Percentiles rank a stretch among this genome's conserved stretches.
Evolutionary conservation across 2,888 invertebrate genomes (phyloP).

Genomic region (Allacma fusca): DNA sequence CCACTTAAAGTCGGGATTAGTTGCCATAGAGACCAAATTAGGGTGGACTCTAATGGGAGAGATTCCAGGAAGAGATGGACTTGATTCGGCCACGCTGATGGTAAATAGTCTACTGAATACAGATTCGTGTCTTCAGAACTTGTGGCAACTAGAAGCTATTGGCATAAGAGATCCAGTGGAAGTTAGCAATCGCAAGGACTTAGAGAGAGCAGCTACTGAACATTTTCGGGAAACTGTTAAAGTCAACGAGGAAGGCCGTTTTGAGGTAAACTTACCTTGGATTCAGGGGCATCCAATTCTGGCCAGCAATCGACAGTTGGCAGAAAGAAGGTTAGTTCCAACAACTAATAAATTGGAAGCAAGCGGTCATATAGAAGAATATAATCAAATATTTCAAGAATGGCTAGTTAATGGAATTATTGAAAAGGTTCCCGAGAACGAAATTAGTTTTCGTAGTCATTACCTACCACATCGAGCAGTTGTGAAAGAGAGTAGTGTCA

Average conservation of each 20-base stretch:
- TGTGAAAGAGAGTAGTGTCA: conserved; percentile 39
- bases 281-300: not conserved
- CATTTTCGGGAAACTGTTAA: conserved; percentile 32
- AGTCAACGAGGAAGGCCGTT: not conserved
- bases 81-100: not conserved
- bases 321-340: conserved; percentile 1
- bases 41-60: conserved; percentile 41
- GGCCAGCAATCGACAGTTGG: not conserved
- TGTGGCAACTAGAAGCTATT: conserved; percentile 16
- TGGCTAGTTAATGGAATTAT: conserved; percentile 26
- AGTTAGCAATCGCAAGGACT: not conserved
- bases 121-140: not conserved
- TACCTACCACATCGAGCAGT: conserved; percentile 53
- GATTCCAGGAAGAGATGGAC: no score
- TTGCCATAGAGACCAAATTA: conserved; percentile 29
- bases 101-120: no score
- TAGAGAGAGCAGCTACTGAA: conserved; percentile 41
- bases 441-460: not conserved
- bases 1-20: conserved; percentile 10
- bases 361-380: not conserved
- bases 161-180: conserved; percentile 28
- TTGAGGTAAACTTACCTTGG: conserved; percentile 24
- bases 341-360: not conserved
- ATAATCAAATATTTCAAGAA: not conserved
- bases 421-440: conserved; percentile 44